These are phyloP conservation scores for Columba janthina DNA, from an alignment of 2,113 vertebrate genomes.

Conservation along the genomic window DNA sequence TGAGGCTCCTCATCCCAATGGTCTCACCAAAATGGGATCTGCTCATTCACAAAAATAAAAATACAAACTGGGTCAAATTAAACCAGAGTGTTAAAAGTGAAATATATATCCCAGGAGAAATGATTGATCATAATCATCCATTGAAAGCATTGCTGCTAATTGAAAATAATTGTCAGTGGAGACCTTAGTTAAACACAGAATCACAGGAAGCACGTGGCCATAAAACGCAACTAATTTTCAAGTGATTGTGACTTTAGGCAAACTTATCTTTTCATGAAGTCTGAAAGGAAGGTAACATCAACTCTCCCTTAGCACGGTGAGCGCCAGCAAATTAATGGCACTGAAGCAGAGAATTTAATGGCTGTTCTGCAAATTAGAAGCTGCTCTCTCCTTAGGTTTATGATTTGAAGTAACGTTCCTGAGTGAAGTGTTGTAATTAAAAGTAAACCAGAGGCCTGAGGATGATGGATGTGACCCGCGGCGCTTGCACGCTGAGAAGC, in stretches of 20 bases:
- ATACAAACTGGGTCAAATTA: not conserved
- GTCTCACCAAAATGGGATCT: not conserved
- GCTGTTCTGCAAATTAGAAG: constrained; percentile 66
- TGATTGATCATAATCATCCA: not conserved
- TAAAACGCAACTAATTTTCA: not conserved
- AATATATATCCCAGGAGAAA: not conserved
- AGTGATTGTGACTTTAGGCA: not conserved
- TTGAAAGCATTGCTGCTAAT: not conserved
- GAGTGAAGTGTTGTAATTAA: constrained; percentile 70
- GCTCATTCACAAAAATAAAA: not conserved
- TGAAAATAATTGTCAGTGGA: not conserved
- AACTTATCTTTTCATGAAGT: not conserved
- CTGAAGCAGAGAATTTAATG: constrained; percentile 60
- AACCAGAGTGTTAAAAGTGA: not conserved
- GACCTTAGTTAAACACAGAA: not conserved
- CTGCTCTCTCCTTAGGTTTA: constrained; percentile 64
- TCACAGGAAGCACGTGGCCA: not conserved
- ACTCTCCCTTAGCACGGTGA: constrained; percentile 2
- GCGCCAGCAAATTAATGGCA: constrained; percentile 30
- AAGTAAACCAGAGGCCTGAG: constrained; percentile 60
- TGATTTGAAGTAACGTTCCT: constrained; percentile 63
- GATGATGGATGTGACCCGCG: constrained; percentile 59
- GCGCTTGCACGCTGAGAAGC: constrained; percentile 17
- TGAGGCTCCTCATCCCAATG: not conserved
- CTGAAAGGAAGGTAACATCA: constrained; percentile 22